Base-by-base conservation (phyloP, 2,113 vertebrate species). In the Pelecanoides urinatrix region DNA sequence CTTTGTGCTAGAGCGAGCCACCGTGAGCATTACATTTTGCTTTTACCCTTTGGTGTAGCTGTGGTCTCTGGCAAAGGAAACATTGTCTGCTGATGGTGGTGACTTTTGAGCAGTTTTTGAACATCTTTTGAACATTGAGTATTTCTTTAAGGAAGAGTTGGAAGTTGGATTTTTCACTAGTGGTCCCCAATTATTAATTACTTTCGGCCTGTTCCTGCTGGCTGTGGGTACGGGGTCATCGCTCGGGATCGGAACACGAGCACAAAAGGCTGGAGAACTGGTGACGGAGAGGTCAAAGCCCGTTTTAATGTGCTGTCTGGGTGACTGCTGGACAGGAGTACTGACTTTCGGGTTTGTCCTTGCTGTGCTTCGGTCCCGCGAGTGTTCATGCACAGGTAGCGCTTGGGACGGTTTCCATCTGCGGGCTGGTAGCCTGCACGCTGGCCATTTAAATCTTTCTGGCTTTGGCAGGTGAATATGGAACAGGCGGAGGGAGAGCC, bases 301-400 rank as follows among this genome's bases (percentile, higher is more conserved):
- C 15, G 0, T 18, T 52, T 59, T 27, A 44, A 4, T 0, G 6
- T 30, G 40, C 44, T 40, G 1, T 5, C 44, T 11, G 20, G 20
- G 66, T 6, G 2, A 11, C 36, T 45, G n/a, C 61, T 63, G 40
- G 72, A 32, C 45, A n/a, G 0, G 0, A 52, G 30, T 27, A 40
- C 75, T 42, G 56, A 38, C 47, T 34, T 50, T n/a, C 38, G 71
- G 9, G 9, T 38, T 81, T 58, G 55, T 73, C 55, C 80, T 74
- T 65, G 75, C 23, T 38, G 71, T 52, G 49, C 32, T 47, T 65
- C 1, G 2, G 52, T 36, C 25, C 19, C 19, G 19, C 40, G n/a
- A 55, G 14, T 8, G 21, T 56, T 77, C 25, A 12, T 6, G 36
- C 2, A 26, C 70, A 75, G 50, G 67, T 32, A 47, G 20, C 1